Conservation (phyloP, 2,797 vertebrate species). For the Thalassophryne amazonica region DNA sequence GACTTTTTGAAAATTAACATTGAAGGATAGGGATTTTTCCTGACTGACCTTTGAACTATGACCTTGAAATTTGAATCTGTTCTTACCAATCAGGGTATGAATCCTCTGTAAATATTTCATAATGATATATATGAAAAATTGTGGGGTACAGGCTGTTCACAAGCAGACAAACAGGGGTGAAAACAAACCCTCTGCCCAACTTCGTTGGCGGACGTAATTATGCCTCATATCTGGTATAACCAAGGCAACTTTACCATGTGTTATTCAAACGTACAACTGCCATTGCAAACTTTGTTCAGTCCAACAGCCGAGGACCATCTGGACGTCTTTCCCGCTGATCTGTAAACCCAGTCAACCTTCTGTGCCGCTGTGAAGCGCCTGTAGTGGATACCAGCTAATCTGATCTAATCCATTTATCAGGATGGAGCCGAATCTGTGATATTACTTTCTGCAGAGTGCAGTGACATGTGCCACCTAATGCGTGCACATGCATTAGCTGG, state of each 20-base stretch:
- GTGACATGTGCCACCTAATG: conserved; percentile 43
- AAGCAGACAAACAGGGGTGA: no score
- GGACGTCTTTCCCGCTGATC: neutral
- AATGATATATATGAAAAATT: no score
- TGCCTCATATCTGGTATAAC: neutral
- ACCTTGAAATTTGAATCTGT: no score
- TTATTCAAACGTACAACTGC: neutral
- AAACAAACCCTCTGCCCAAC: no score
- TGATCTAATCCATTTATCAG: conserved; percentile 45
- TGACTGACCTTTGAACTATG: no score
- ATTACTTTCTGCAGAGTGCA: conserved; percentile 19
- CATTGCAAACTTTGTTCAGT: neutral
- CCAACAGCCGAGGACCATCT: neutral
- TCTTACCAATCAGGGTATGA: no score
- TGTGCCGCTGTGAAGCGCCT: neutral
- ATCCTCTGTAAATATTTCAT: no score
- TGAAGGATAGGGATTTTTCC: no score
- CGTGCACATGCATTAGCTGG: conserved; percentile 19
- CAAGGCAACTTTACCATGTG: neutral
- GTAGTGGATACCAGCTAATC: conserved; percentile 41
- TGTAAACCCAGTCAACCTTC: neutral
- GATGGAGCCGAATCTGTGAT: conserved; percentile 22
- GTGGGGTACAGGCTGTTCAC: no score
- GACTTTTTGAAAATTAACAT: no score
- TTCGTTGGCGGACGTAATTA: no score